These are phyloP conservation scores for Climacteris rufus DNA, from an alignment of 2,113 vertebrate species.

Conservation along the genomic window DNA sequence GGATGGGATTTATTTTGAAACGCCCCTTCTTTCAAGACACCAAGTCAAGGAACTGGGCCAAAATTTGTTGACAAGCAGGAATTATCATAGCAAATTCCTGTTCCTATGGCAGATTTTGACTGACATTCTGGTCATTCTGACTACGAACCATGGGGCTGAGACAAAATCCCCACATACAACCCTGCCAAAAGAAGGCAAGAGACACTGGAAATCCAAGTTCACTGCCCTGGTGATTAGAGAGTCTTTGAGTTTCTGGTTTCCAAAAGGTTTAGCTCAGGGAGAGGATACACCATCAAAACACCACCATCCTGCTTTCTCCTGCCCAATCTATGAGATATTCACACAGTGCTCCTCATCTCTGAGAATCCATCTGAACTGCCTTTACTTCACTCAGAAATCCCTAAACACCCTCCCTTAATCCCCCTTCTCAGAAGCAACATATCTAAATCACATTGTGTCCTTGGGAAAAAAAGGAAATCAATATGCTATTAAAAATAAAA, in stretches of 20 bases:
- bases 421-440: background rate
- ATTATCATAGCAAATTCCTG: constrained; percentile 7
- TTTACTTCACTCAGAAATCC: background rate
- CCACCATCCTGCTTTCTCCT: background rate
- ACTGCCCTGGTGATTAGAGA: background rate
- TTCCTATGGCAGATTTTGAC: background rate
- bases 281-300: background rate
- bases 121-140: background rate
- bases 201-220: constrained; percentile 29
- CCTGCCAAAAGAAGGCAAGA: constrained; percentile 49
- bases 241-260: constrained; percentile 42
- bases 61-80: constrained; percentile 7
- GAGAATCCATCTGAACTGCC: background rate
- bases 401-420: background rate
- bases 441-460: background rate
- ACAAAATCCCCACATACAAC: constrained; percentile 16
- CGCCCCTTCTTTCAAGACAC: background rate
- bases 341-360: background rate
- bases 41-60: constrained; percentile 30
- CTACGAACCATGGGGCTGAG: background rate
- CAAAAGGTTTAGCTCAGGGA: background rate
- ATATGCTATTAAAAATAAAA: constrained; percentile 12
- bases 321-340: background rate
- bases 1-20: constrained; percentile 4
- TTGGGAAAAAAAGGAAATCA: background rate